Base-by-base conservation (phyloP, 2,888 invertebrate species). In the Nasonia oneida region DNA sequence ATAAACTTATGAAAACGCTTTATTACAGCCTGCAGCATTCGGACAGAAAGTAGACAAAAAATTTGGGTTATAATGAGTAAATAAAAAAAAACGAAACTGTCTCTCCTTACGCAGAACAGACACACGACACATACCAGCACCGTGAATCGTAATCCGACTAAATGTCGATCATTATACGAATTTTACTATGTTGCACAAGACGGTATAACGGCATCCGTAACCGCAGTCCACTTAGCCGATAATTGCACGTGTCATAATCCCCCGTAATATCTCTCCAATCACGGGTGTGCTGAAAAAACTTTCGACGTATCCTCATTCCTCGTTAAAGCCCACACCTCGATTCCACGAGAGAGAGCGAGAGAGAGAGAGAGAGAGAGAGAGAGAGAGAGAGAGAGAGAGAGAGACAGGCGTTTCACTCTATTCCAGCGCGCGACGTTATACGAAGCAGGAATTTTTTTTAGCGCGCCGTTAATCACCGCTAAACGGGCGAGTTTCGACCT, bases 391-490 rank as follows among this genome's bases (percentile, higher is more conserved):
- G 23, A 23, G 23, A 23, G 10, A 29, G 18, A 14, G 18, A 14
- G 53, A 53, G 37, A 37, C 37, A 29, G 29, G 37, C 67, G 15
- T 29, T 29, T 33, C 15, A 29, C 67, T 67, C 29, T 67, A 29
- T 67, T 29, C 14, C 14, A 67, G 29, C 67, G 12, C 37, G 37
- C 37, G 29, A 29, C 29, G 37, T 37, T 37, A 37, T 29, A 67
- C 57, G 57, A 57, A 33, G 1, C 29, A 10, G 29, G 0, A n/a
- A 3, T 23, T 50, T 29, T 47, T 29, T 8, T 18, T 18, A 15
- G 29, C 14, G 18, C 18, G 15, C 57, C 80, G 71, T 81, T 81
- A 81, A 81, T 81, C 80, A 73, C 57, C 71, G 80, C 39, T 81
- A 81, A 81, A 73, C 57, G 80, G 42, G 4, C 67, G 33, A 67